Base-by-base conservation (phyloP, 2,113 vertebrate genomes). In the Gopherus evgoodei region DNA sequence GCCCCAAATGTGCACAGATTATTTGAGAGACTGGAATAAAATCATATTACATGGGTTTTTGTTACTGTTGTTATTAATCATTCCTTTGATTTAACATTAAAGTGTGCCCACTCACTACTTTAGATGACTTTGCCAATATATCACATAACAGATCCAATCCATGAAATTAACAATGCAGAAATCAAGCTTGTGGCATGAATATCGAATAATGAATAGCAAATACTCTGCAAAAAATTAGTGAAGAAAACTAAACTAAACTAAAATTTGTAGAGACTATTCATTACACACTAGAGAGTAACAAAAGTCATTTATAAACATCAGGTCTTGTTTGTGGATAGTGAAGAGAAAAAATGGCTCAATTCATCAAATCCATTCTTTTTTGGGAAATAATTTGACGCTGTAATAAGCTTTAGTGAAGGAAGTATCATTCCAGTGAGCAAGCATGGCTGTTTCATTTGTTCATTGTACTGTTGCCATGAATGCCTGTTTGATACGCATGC, bases 401-500 rank as follows among this genome's bases (percentile, higher is more conserved):
- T 38, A 57, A 53, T 2, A 90, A 21, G 44, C 84, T 93, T 91
- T 94, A 72, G 52, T 86, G 35, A 76, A 38, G 27, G 93, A 94
- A 94, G 25, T 49, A 91, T 90, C 88, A 78, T 49, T 91, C 10
- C 29, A 57, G 8, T 88, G 89, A 91, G 50, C 12, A 92, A 24
- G 56, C 78, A 57, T 81, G 22, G 53, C 83, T 38, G 54, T 72
- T 95, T 91, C 89, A 90, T 90, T 87, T 91, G 87, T 93, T 95
- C 90, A 54, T 93, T 88, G 86, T 86, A 38, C 54, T 81, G 44
- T 91, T 94, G 85, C 78, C 94, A 11, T 56, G 62, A 95, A 57
- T 83, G 78, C 87, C 90, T 95, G 38, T 91, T 97, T 96, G 93
- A 96, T 90, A 97, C 91, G 90, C 96, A 91, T 0, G 11, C 89